Conservation (phyloP, 2,113 vertebrate species). For the Limnothrissa miodon region DNA sequence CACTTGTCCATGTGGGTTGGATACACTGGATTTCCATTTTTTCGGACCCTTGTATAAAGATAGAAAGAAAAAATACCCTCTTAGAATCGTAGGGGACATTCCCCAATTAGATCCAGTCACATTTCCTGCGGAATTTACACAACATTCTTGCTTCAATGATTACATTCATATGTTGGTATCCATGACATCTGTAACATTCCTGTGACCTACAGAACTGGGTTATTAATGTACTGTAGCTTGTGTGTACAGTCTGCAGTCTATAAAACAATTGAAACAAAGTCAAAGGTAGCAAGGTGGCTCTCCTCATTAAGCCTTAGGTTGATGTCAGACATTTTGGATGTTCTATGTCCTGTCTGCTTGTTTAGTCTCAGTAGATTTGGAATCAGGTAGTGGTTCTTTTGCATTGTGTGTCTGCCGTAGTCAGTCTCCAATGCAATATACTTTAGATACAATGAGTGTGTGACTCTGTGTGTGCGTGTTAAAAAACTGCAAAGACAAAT, state of each 20-base stretch:
- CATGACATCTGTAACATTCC: neutral
- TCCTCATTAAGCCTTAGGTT: neutral
- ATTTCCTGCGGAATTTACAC: slow-evolving; percentile 32
- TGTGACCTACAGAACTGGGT: neutral
- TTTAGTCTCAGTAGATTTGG: slow-evolving; percentile 17
- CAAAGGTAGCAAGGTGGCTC: neutral
- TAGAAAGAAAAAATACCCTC: neutral
- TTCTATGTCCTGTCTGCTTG: neutral
- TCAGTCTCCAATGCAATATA: neutral
- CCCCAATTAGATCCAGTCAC: slow-evolving; percentile 7
- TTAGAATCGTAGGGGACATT: neutral
- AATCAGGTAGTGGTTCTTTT: slow-evolving; percentile 21
- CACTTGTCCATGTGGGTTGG: neutral
- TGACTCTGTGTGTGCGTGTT: neutral
- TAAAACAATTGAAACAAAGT: neutral
- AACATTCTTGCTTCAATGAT: slow-evolving; percentile 17
- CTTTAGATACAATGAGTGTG: neutral
- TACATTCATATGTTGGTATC: slow-evolving; percentile 16
- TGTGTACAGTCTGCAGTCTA: neutral
- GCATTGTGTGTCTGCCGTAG: neutral
- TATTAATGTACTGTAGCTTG: neutral
- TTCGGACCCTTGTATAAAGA: neutral
- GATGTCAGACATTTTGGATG: neutral
- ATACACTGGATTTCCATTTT: neutral
- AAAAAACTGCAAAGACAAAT: neutral